Base-by-base conservation (phyloP, 2,113 vertebrate genomes). In the Daphoenositta chrysoptera region DNA sequence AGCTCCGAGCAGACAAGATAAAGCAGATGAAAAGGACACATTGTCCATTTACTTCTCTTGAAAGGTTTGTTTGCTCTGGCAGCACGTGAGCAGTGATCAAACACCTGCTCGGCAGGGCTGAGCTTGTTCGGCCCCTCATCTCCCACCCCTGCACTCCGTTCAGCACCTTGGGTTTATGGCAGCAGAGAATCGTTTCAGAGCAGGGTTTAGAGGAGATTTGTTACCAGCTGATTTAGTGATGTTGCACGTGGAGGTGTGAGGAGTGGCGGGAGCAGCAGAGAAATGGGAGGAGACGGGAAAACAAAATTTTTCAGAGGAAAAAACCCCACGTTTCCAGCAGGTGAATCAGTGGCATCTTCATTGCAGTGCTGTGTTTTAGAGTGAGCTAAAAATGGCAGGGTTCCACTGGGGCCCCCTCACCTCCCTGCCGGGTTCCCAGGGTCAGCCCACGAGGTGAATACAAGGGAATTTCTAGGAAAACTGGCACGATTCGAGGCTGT, bases 311-410 rank as follows among this genome's bases (percentile, higher is more conserved):
- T 20, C n/a, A 24, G 26, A 28, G n/a, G 28, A 9, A 28, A 64
- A 57, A 27, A 5, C 4, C 0, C 7, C 13, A 0, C 24, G 8
- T 35, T 77, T 51, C 20, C 42, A 82, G 76, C 57, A 45, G 53
- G 21, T 4, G 1, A 64, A 53, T 9, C 8, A 37, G 19, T 1
- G 9, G 30, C 27, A 24, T 2, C 33, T 22, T 28, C 79, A 13
- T 19, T 37, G 26, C 30, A 3, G 31, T 1, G 6, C 3, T 10
- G 47, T 14, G n/a, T 26, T 48, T 30, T 15, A 31, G 31, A 44
- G 50, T 0, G 39, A 65, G 31, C 10, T 58, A 3, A 7, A 44
- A 33, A 1, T 0, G 17, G 31, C 26, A 13, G 31, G 11, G 28
- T 4, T 27, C 21, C 51, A 30, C 6, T 15, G 33, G 10, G 61